These are phyloP conservation scores for Xestia rhomboidea DNA, from an alignment of 2,888 invertebrate species.

Conservation along the genomic window DNA sequence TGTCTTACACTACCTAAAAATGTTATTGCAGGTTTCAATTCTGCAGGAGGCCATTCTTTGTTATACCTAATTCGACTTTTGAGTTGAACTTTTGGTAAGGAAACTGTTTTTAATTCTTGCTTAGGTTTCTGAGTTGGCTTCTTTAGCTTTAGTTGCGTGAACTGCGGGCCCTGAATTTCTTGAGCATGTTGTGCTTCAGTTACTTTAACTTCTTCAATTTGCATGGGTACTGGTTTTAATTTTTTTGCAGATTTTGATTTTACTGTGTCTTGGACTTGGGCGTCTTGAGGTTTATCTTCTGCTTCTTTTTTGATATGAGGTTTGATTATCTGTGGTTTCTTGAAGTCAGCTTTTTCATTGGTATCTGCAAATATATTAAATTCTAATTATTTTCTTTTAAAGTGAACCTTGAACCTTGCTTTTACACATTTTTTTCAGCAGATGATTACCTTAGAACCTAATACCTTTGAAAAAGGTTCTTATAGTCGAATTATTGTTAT, in stretches of 20 bases:
- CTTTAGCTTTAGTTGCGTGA: constrained; percentile 92
- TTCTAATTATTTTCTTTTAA: constrained; percentile 33
- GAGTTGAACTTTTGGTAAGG: constrained; percentile 92
- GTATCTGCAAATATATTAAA: constrained; percentile 39
- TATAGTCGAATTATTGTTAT: background rate
- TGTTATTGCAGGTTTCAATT: constrained; percentile 88
- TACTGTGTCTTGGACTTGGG: constrained; percentile 15
- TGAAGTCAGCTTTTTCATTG: constrained; percentile 36
- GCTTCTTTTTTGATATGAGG: constrained; percentile 26
- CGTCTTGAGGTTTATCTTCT: constrained; percentile 34
- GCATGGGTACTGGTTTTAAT: constrained; percentile 85
- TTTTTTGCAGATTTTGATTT: constrained; percentile 64
- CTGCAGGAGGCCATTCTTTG: constrained; percentile 91
- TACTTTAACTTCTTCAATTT: constrained; percentile 91
- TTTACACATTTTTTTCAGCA: background rate
- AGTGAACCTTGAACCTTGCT: background rate
- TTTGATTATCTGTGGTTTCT: constrained; percentile 47
- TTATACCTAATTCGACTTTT: constrained; percentile 93
- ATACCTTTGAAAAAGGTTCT: background rate
- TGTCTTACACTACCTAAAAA: constrained; percentile 90
- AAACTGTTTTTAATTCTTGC: constrained; percentile 79
- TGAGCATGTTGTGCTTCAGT: constrained; percentile 91
- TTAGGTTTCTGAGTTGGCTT: constrained; percentile 90
- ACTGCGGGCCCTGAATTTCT: constrained; percentile 90
- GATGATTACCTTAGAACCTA: too few relatives aligned